Conservation (phyloP, 2,113 vertebrate genomes). For the Casuarius casuarius region DNA sequence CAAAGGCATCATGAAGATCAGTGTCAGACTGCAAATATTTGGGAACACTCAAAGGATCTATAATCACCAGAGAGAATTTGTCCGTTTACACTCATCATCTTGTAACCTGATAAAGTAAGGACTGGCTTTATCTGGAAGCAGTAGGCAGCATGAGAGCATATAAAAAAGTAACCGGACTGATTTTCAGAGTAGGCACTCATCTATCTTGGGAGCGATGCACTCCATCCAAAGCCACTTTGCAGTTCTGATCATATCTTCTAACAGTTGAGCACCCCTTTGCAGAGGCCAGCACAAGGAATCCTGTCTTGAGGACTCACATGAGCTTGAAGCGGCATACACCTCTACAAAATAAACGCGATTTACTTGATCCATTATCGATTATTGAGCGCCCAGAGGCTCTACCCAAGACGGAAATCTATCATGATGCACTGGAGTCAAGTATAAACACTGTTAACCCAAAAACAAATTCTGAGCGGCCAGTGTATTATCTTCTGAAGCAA, state of each 20-base stretch:
- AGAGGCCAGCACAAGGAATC: neutral
- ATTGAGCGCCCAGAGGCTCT: neutral
- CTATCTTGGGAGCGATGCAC: neutral
- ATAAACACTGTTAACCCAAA: neutral
- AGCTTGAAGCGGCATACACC: neutral
- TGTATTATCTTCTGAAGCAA: neutral
- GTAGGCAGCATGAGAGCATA: neutral
- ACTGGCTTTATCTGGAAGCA: neutral
- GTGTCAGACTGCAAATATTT: neutral
- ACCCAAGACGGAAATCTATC: neutral
- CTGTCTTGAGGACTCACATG: neutral
- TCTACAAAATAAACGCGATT: neutral
- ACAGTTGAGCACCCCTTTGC: neutral
- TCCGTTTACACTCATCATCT: neutral
- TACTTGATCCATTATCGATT: neutral
- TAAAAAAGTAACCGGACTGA: neutral
- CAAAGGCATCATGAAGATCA: neutral
- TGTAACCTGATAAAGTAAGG: neutral
- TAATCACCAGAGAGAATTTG: neutral
- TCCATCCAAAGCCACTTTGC: neutral
- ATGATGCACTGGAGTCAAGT: neutral
- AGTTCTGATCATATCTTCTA: neutral
- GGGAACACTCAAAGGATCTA: neutral
- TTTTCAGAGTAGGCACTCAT: neutral
- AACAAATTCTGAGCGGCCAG: neutral